These are phyloP conservation scores for Himalopsyche tibetana DNA, from an alignment of 2,888 invertebrate genomes.

Conservation along the genomic window DNA sequence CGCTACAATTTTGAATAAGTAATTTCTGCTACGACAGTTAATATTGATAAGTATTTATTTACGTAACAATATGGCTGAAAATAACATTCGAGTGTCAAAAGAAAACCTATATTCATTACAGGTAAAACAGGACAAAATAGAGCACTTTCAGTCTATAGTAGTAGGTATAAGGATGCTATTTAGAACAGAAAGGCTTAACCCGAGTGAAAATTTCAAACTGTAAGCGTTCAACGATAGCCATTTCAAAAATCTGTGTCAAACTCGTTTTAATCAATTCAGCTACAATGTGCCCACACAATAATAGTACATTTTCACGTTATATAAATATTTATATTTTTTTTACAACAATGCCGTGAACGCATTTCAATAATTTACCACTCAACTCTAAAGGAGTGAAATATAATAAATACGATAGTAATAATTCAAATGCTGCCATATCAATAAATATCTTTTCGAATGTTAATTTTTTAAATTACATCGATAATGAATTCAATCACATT, in stretches of 20 bases:
- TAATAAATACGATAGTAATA: slow-evolving; percentile 14
- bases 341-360: slow-evolving; percentile 3
- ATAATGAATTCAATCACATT: slow-evolving; percentile 34
- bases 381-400: not conserved
- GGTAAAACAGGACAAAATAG: too few species aligned
- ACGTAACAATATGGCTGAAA: too few species aligned
- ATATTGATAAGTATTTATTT: too few species aligned
- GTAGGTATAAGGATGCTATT: slow-evolving; percentile 6
- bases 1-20: too few species aligned
- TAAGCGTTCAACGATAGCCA: slow-evolving; percentile 21
- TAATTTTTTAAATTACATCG: not conserved
- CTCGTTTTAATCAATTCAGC: slow-evolving; percentile 37
- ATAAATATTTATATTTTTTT: slow-evolving; percentile 14
- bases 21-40: too few species aligned
- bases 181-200: not conserved
- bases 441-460: slow-evolving; percentile 6
- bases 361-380: slow-evolving; percentile 28
- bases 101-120: not conserved
- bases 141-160: not conserved
- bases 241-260: slow-evolving; percentile 6
- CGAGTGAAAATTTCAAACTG: slow-evolving; percentile 21
- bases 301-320: slow-evolving; percentile 7
- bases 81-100: not conserved
- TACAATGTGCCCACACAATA: slow-evolving; percentile 40
- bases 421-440: slow-evolving; percentile 36